phyloP scores from a whole-genome alignment of 2,888 invertebrate genomes.

The Anticlea derivata region DNA sequence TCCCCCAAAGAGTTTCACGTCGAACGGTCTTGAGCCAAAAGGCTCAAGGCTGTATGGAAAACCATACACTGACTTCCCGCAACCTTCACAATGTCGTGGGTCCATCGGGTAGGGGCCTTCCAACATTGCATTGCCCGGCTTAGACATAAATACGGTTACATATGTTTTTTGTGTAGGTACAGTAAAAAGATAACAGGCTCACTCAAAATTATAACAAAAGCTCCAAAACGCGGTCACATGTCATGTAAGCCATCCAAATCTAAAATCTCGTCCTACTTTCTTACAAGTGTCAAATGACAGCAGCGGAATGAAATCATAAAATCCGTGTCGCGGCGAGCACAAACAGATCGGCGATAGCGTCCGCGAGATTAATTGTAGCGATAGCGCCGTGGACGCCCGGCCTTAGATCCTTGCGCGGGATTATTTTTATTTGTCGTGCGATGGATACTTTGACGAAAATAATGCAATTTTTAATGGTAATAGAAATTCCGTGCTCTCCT shows the following conservation, averaged over 20 bases:
- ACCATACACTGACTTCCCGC: no score
- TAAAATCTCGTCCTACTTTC: conserved; percentile 28
- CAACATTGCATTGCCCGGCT: no score
- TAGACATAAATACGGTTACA: no score
- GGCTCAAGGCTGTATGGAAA: no score
- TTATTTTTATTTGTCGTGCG: conserved; percentile 18
- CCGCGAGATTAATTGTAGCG: conserved; percentile 36
- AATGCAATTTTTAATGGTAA: conserved; percentile 9
- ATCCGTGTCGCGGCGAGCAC: conserved; percentile 41
- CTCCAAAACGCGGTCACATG: conserved; percentile 6
- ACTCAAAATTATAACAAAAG: background rate
- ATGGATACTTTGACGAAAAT: conserved; percentile 21
- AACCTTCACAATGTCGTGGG: no score
- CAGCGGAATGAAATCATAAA: conserved; percentile 67
- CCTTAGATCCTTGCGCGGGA: conserved; percentile 21
- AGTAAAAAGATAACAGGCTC: no score
- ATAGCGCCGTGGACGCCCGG: conserved; percentile 33
- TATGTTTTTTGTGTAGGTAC: no score
- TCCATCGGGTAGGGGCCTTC: no score
- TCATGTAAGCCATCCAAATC: conserved; percentile 12
- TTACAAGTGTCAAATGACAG: conserved; percentile 58
- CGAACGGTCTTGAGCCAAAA: no score
- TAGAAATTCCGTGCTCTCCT: background rate
- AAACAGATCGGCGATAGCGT: conserved; percentile 66
- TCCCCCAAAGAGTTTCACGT: no score